Evolutionary conservation across 2,113 vertebrate genomes (phyloP).

Genomic region (Aspiorhynchus laticeps): DNA sequence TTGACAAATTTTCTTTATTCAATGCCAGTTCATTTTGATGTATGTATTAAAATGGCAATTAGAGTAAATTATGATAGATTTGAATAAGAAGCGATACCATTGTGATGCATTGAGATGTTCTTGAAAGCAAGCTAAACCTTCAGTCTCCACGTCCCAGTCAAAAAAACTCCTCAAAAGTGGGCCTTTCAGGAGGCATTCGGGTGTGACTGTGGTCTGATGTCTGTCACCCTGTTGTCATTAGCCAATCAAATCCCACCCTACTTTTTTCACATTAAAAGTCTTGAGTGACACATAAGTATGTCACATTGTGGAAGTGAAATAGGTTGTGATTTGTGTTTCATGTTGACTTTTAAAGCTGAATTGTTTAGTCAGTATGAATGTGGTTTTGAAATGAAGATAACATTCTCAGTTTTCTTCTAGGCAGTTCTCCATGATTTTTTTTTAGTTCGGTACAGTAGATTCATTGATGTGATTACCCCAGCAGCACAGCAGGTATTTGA

Average conservation of each 20-base stretch:
- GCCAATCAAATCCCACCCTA: neutral
- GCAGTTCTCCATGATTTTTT: neutral
- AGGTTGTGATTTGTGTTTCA: conserved; percentile 35
- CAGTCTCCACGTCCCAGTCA: neutral
- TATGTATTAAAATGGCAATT: neutral
- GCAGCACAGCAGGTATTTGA: conserved; percentile 32
- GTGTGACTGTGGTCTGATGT: too few relatives aligned
- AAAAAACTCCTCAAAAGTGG: neutral
- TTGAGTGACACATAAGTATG: neutral
- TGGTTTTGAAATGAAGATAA: neutral
- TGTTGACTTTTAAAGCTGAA: conserved; percentile 1
- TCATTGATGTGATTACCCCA: conserved; percentile 12
- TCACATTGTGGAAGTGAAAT: neutral
- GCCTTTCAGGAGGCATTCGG: neutral
- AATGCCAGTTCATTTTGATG: neutral
- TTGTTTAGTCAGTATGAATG: neutral
- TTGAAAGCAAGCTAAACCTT: neutral
- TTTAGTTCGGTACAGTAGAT: conserved; percentile 12
- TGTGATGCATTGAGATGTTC: neutral
- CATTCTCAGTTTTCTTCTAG: neutral
- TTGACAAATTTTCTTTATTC: neutral
- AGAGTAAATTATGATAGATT: neutral
- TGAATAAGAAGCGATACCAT: neutral
- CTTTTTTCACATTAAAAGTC: neutral
- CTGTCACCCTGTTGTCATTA: neutral